phyloP scores from a whole-genome alignment of 2,888 invertebrate species.

The Copidosoma aretas region DNA sequence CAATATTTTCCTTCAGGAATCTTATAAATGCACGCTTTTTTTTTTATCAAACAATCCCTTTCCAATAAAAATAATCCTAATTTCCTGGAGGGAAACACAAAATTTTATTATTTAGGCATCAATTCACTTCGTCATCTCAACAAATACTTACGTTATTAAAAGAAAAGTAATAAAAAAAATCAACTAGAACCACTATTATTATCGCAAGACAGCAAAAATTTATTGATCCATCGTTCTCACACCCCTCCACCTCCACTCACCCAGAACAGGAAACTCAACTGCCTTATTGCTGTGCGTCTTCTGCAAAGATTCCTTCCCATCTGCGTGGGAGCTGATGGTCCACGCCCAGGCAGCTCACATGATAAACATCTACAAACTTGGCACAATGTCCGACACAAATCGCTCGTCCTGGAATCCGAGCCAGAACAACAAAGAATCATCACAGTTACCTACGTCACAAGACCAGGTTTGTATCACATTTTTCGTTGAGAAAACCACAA shows the following conservation, averaged over 20 bases:
- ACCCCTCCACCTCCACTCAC: not conserved
- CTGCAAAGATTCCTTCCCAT: slow-evolving; percentile 72
- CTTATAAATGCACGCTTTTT: too few relatives aligned
- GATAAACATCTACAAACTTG: slow-evolving; percentile 73
- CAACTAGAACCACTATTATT: too few relatives aligned
- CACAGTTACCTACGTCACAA: slow-evolving; percentile 47
- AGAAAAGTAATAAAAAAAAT: too few relatives aligned
- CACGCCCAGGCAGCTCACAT: slow-evolving; percentile 74
- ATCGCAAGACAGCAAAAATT: not conserved
- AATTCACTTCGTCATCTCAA: too few relatives aligned
- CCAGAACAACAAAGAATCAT: slow-evolving; percentile 54
- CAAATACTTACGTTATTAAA: too few relatives aligned
- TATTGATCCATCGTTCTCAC: slow-evolving; percentile 1
- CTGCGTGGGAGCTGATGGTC: slow-evolving; percentile 74
- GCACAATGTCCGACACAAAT: slow-evolving; percentile 57
- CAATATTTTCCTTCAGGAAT: too few relatives aligned
- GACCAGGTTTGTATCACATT: slow-evolving; percentile 32
- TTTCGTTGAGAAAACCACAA: too few relatives aligned
- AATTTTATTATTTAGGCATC: too few relatives aligned
- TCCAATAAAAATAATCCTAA: too few relatives aligned
- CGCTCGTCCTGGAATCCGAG: slow-evolving; percentile 54
- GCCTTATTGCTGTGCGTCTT: slow-evolving; percentile 70
- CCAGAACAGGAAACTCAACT: slow-evolving; percentile 51
- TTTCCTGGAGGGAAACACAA: too few relatives aligned
- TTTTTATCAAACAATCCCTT: too few relatives aligned